Evolutionary conservation across 2,797 vertebrate species (phyloP), one percentile per base, ranked within the genome.

Genomic region (Columba guinea): DNA sequence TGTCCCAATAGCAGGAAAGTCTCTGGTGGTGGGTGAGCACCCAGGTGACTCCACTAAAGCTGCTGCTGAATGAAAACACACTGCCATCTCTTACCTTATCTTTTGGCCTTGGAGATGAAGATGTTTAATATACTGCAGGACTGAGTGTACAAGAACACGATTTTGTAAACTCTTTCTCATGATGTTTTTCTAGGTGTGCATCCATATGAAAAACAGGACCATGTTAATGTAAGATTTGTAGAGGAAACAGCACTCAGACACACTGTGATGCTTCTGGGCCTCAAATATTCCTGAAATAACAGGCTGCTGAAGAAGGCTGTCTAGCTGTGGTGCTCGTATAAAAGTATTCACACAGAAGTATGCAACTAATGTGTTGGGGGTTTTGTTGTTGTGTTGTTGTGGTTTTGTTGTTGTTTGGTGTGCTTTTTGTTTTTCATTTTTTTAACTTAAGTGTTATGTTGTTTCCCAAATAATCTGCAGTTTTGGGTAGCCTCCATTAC

Each of bases 171-270:
- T 8, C 34, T 58, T 85, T 44, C 28, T 91, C 8, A 9, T 46
- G 3, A 13, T 39, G 21, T 63, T 95, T 94, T 95, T 91, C 56
- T 93, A 99, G 98, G 90, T 95, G 59, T 96, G 91, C 97, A 97
- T 94, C 97, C 97, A 11, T 97, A 98, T 48, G 98, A 98, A 94
- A 98, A 98, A 71, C 97, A 98, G 93, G 98, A 98, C 93, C 98
- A 97, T 0, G 97, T 99, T 93, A 98, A 99, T 32, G 98, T 98
- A 73, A 97, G 96, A 87, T 99, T 99, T 92, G 98, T 99, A 85
- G 98, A 99, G 94, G 98, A 99, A 94, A 98, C 98, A 7, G 98
- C 99, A 49, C 98, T 99, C 93, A 99, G 98, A 68, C 98, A 99
- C 94, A 99, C 99, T 3, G 85, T 97, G 4, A 93, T 96, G 28